These are phyloP conservation scores for Perca fluviatilis DNA, from an alignment of 2,113 vertebrate genomes.

Conservation along the genomic window DNA sequence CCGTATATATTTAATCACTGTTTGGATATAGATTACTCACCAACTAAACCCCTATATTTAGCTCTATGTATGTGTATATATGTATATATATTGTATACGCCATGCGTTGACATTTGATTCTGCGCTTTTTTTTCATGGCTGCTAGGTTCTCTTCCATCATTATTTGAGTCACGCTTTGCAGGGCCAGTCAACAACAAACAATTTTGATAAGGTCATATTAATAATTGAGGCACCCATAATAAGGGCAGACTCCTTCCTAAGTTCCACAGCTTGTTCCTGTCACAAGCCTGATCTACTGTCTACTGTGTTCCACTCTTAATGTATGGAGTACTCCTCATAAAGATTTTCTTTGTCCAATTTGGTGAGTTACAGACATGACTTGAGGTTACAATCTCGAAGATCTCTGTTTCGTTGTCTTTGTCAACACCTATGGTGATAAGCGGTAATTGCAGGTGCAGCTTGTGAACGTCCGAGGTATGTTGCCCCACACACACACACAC, in stretches of 20 bases:
- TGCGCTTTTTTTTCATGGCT: conserved; percentile 33
- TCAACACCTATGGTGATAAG: too few species aligned
- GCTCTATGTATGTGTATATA: too few species aligned
- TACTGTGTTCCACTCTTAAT: conserved; percentile 49
- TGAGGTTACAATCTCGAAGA: too few species aligned
- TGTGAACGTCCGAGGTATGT: too few species aligned
- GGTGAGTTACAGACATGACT: conserved; percentile 36
- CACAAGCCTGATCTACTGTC: conserved; percentile 34
- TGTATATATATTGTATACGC: too few species aligned
- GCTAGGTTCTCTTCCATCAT: conserved; percentile 52
- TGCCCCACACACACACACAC: too few species aligned
- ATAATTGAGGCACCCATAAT: conserved; percentile 67
- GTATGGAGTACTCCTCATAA: conserved; percentile 21
- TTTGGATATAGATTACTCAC: background rate
- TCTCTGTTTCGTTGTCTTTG: too few species aligned
- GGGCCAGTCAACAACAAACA: conserved; percentile 65
- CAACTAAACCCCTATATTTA: background rate
- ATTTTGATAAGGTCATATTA: conserved; percentile 74
- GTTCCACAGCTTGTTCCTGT: conserved; percentile 58
- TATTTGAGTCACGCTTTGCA: conserved; percentile 62
- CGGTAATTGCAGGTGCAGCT: too few species aligned
- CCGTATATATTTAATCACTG: conserved; percentile 1
- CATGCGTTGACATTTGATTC: conserved; percentile 11
- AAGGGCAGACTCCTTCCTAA: conserved; percentile 61
- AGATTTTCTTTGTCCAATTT: conserved; percentile 39